Percentiles rank a stretch among this genome's conserved stretches.
Conservation (phyloP, 2,797 vertebrate genomes). For the Acrossocheilus wenchowensis region DNA sequence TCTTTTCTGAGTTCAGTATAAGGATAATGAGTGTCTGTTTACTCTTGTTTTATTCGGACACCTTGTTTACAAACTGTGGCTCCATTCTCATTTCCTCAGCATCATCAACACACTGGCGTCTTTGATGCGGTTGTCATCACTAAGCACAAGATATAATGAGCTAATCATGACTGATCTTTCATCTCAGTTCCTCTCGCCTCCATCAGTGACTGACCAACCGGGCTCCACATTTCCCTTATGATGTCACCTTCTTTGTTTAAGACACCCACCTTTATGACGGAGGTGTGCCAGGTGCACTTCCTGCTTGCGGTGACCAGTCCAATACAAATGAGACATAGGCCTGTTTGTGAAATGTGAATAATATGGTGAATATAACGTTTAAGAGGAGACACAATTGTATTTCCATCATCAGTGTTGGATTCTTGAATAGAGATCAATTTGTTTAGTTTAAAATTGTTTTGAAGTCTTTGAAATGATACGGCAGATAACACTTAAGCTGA, state of each 20-base stretch:
- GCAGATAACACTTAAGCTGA: neutral
- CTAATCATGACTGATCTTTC: conserved; percentile 55
- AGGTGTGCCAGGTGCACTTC: conserved; percentile 59
- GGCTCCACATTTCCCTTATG: conserved; percentile 59
- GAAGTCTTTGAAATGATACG: neutral
- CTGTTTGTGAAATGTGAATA: neutral
- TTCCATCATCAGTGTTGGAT: neutral
- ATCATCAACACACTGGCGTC: conserved; percentile 47
- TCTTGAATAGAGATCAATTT: neutral
- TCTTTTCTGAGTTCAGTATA: neutral
- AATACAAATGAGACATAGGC: neutral
- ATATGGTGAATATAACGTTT: neutral
- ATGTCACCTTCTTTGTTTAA: conserved; percentile 61
- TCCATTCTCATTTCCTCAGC: conserved; percentile 57
- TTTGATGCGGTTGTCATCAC: conserved; percentile 58
- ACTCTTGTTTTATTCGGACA: conserved; percentile 30
- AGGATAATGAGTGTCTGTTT: conserved; percentile 8
- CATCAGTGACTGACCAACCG: conserved; percentile 46
- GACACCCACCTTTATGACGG: conserved; percentile 17
- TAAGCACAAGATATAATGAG: conserved; percentile 43
- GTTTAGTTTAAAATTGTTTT: neutral
- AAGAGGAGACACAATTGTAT: neutral
- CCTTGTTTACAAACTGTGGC: conserved; percentile 57
- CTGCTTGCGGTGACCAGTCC: conserved; percentile 27
- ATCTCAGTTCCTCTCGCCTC: conserved; percentile 49